Evolutionary conservation across 2,113 vertebrate genomes (phyloP).

Genomic region (Nyctereutes procyonoides): DNA sequence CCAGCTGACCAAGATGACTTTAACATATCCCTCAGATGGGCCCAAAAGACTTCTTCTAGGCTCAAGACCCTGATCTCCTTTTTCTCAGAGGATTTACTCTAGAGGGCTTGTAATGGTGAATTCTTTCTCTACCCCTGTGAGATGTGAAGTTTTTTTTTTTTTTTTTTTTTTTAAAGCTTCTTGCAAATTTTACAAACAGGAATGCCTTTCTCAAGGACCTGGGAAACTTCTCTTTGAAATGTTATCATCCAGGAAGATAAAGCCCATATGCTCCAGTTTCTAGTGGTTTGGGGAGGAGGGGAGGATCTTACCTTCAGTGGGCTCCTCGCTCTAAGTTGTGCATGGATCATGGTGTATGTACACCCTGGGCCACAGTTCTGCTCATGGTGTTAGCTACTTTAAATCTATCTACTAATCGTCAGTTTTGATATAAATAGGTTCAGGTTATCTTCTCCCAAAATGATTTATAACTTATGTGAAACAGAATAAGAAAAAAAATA

Average conservation of each 20-base stretch:
- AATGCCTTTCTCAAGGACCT: neutral
- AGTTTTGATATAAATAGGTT: neutral
- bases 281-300: neutral
- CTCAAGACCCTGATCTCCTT: neutral
- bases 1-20: neutral
- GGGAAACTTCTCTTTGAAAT: neutral
- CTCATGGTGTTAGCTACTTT: neutral
- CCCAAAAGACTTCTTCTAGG: neutral
- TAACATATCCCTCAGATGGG: neutral
- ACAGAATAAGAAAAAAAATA: constrained; percentile 9
- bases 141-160: neutral
- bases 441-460: neutral
- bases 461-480: constrained; percentile 31
- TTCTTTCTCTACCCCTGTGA: neutral
- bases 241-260: neutral
- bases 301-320: neutral
- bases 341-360: neutral
- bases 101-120: neutral
- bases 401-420: constrained; percentile 28
- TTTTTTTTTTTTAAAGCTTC: neutral
- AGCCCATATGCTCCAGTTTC: neutral
- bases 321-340: neutral
- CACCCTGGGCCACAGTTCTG: neutral
- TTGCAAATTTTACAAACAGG: neutral
- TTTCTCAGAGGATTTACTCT: neutral